Evolutionary conservation across 2,113 vertebrate species (phyloP), one percentile per base, ranked within the genome.

Genomic region (Indri indri): DNA sequence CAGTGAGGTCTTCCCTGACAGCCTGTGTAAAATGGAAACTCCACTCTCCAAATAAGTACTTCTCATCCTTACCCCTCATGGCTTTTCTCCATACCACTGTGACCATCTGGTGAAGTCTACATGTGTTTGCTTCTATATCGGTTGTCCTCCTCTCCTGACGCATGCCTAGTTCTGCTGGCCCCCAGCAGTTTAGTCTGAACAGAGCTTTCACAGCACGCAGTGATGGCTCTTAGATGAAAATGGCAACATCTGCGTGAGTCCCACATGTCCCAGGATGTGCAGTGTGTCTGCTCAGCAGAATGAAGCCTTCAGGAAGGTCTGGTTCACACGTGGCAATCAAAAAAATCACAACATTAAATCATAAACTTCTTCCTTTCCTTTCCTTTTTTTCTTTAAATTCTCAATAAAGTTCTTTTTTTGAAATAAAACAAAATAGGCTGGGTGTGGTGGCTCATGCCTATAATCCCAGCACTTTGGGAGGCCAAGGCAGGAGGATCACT

Each of bases 401-500:
- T 90, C 88, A 87, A 63, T 84, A 92, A 71, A 73, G 23, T 34
- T 54, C 2, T 71, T 32, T 96, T 96, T 57, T 17, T 66, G 8
- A 87, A 81, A 86, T 54, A 52, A 71, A 80, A 79, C n/a, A 86
- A 66, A 59, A 63, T 30, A 30, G 25, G 11, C 25, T 27, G 25
- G 25, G 61, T 63, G 25, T 25, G 27, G 11, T 27, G 10, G 25
- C 4, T 12, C 61, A 27, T 10, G 11, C 54, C 18, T 57, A 57
- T 57, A 20, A 57, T 20, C 18, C 54, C 54, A 57, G 54, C 20
- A 8, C 54, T 22, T 57, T 57, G 20, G 54, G 54, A 57, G 54
- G 54, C 54, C 54, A 57, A 57, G 2, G 54, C 27, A 30, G 61
- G 23, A 63, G 25, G 61, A 63, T 63, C 10, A 4, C 59, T 61